These are phyloP conservation scores for Drosophila recens DNA, from an alignment of 2,888 invertebrate genomes.

Conservation along the genomic window DNA sequence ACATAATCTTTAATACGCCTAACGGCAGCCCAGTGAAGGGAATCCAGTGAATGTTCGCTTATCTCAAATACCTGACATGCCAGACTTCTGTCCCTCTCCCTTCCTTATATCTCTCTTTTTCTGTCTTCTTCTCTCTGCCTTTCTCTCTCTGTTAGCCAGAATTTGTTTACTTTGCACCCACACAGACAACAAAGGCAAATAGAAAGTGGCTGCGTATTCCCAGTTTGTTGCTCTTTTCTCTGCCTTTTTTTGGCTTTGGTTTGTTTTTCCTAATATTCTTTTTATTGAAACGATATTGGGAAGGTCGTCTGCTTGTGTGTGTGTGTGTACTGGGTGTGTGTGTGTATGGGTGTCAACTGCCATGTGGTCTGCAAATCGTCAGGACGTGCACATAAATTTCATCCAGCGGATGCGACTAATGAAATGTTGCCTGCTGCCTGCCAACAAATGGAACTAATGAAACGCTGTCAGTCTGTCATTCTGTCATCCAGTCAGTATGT, in stretches of 20 bases:
- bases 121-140: background rate
- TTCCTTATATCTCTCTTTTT: background rate
- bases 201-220: constrained; percentile 29
- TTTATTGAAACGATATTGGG: constrained; percentile 58
- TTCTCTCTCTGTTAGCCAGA: background rate
- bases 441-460: constrained; percentile 34
- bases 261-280: constrained; percentile 28
- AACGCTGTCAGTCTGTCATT: constrained; percentile 13
- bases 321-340: too few species aligned
- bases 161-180: constrained; percentile 52
- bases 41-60: constrained; percentile 31
- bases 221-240: constrained; percentile 10
- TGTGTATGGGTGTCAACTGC: constrained; percentile 57
- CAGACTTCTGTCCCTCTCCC: constrained; percentile 21
- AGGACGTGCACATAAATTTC: constrained; percentile 69
- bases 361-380: constrained; percentile 54
- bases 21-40: constrained; percentile 14
- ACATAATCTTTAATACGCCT: constrained; percentile 58
- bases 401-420: constrained; percentile 51
- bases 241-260: background rate
- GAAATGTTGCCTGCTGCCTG: constrained; percentile 47
- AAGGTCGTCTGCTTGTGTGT: constrained; percentile 11
- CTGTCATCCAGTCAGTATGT: background rate
- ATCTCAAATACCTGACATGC: constrained; percentile 56
- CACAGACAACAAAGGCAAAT: constrained; percentile 27